A percentile compares a stretch with the other conserved stretches of the same genome.
Evolutionary conservation across 2,797 vertebrate species (phyloP).

Genomic region (Mus caroli): DNA sequence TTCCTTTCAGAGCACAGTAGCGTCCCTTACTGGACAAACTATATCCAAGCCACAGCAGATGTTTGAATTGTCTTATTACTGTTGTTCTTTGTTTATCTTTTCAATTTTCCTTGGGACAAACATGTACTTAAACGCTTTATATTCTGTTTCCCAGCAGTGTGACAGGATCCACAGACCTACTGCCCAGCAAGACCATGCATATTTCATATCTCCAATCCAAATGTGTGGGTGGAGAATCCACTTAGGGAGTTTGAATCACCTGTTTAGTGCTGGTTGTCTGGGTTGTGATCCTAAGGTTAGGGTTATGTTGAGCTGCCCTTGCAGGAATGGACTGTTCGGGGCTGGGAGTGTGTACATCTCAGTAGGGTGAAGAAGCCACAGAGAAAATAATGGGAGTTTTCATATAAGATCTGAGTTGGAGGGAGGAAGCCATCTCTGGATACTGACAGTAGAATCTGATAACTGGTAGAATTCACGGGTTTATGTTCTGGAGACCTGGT

Average conservation of each 20-base stretch:
- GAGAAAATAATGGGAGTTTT: background rate
- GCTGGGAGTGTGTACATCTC: background rate
- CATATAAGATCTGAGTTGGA: background rate
- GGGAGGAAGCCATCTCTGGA: background rate
- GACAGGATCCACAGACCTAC: background rate
- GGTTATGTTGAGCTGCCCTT: background rate
- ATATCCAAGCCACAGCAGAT: background rate
- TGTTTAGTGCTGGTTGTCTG: background rate
- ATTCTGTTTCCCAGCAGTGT: background rate
- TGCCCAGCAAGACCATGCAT: background rate
- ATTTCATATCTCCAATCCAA: background rate
- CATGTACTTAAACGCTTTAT: background rate
- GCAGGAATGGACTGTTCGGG: accelerated
- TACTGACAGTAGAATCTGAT: background rate
- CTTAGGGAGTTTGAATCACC: background rate
- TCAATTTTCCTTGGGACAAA: background rate
- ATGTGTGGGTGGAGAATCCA: background rate
- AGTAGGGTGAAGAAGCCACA: accelerated
- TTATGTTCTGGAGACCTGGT: background rate
- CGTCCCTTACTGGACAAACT: background rate
- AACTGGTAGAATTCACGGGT: background rate
- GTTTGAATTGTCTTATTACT: slow-evolving; percentile 4
- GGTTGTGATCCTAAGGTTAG: background rate
- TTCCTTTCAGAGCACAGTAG: background rate
- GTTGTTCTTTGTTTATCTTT: background rate